Evolutionary conservation across 2,113 vertebrate species (phyloP).

Genomic region (Verasper variegatus): DNA sequence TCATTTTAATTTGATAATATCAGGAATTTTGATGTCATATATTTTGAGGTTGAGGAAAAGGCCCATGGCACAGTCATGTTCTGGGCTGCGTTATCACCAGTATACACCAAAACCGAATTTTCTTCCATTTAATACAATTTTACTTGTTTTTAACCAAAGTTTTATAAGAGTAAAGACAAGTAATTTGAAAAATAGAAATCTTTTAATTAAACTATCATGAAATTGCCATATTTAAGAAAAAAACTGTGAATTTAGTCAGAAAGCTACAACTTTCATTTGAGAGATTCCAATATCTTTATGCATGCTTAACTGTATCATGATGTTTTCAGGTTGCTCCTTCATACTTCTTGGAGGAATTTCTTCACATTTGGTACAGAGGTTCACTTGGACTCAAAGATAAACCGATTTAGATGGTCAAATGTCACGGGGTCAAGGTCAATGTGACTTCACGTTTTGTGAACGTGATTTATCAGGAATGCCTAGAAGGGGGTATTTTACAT

Average conservation of each 20-base stretch:
- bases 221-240: too few relatives aligned
- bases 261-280: too few relatives aligned
- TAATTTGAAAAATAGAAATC: too few relatives aligned
- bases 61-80: too few relatives aligned
- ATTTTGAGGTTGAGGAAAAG: constrained; percentile 17
- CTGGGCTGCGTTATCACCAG: too few relatives aligned
- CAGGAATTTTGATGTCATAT: background rate
- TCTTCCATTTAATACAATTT: background rate
- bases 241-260: background rate
- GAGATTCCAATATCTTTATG: too few relatives aligned
- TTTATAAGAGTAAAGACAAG: background rate
- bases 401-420: background rate
- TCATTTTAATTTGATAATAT: background rate
- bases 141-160: background rate
- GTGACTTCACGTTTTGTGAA: background rate
- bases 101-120: background rate
- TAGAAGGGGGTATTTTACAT: background rate
- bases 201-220: background rate
- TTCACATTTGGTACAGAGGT: background rate
- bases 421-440: background rate
- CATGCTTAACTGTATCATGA: too few relatives aligned
- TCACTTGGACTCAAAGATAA: background rate
- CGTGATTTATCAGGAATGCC: background rate
- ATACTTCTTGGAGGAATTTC: too few relatives aligned
- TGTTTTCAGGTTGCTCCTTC: too few relatives aligned